Evolutionary conservation across 2,797 vertebrate genomes (phyloP).

Genomic region (Phylloscopus collybita): DNA sequence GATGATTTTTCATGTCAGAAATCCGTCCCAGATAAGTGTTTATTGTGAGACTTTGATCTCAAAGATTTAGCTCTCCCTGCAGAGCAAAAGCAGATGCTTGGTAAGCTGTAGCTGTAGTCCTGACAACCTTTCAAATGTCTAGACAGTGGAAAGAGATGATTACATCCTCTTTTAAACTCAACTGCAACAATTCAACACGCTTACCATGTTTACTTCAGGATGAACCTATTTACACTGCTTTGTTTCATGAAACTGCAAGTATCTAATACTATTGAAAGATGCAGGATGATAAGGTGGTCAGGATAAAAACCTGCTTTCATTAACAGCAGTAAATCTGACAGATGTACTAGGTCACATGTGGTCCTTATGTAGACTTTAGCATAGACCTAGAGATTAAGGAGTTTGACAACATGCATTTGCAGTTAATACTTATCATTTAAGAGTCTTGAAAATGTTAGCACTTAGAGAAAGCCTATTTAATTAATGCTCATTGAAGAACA

Average conservation of each 20-base stretch:
- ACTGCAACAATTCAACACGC: not conserved
- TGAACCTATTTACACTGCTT: conserved; percentile 14
- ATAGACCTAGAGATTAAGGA: not conserved
- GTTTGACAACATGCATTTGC: not conserved
- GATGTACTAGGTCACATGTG: not conserved
- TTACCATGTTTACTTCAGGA: conserved; percentile 34
- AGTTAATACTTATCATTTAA: conserved; percentile 3
- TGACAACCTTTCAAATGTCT: conserved; percentile 64
- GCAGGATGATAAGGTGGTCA: not conserved
- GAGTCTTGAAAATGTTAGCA: not conserved
- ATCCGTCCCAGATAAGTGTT: conserved; percentile 1
- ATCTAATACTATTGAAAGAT: not conserved
- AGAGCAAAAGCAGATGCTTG: conserved; percentile 59
- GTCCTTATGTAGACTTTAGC: not conserved
- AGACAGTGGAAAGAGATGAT: conserved; percentile 35
- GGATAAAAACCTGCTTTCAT: not conserved
- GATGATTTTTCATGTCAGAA: conserved; percentile 38
- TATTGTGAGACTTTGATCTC: conserved; percentile 43
- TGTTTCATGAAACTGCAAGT: not conserved
- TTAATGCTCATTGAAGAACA: not conserved
- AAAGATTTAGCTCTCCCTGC: conserved; percentile 48
- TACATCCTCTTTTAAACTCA: conserved; percentile 40
- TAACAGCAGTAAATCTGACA: not conserved
- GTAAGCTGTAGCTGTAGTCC: conserved; percentile 60
- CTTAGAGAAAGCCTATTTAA: conserved; percentile 7